Base-by-base conservation (phyloP, 23 tunicate genomes). In the Styela clava region DNA sequence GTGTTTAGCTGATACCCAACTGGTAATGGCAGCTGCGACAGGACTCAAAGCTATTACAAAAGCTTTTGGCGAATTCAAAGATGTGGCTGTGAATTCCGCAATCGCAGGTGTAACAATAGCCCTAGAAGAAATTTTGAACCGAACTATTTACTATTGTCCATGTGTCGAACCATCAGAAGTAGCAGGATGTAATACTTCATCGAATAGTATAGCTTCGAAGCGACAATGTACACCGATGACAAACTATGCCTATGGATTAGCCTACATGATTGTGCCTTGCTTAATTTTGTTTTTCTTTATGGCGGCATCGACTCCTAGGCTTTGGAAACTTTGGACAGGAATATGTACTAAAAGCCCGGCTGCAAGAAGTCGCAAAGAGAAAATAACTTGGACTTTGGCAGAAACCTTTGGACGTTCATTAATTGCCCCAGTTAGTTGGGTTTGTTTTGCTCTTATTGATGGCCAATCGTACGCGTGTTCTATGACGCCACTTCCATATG, bases 261-360 rank as follows among this genome's bases (percentile, higher is more conserved):
- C 83, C 2, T 76, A 74, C 27, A 68, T 87, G 5, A 25, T 76
- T 3, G 83, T 83, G 9, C 91, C 91, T 2, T 86, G 86, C 16
- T 32, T 87, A 26, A 78, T 36, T 2, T 69, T 87, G 22, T 87
- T 87, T 52, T 63, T 82, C 2, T 52, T 87, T 16, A 79, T 81
- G 12, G 34, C 78, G 24, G 69, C 77, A 2, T 68, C 85, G 2
- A 82, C 74, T 52, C 83, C 86, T 36, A 82, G 71, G 34, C 34
- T 87, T 23, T 87, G 91, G 91, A 87, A 87, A 68, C 24, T 76
- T n/a, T 31, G 68, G 16, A 87, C 91, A 9, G 91, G 91, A 0
- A 70, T 30, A 65, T 67, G 71, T 1, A 67, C 30, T 16, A 73
- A 35, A 73, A 62, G n/a, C 61, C n/a, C 51, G 31, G 69, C 78